These are phyloP conservation scores for Arctia plantaginis DNA, from an alignment of 2,888 invertebrate genomes.

Conservation along the genomic window DNA sequence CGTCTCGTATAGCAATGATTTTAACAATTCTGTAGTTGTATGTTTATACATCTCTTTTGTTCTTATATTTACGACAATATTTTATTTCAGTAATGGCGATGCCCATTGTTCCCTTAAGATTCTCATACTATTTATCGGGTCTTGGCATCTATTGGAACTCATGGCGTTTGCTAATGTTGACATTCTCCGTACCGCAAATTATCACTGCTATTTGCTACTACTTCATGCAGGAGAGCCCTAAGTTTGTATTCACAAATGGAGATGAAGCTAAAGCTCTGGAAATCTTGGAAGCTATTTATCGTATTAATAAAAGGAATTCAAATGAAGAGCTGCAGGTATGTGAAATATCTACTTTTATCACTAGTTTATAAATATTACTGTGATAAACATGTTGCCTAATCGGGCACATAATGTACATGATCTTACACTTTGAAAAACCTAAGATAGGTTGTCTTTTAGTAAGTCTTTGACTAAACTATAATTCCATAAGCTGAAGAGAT, in stretches of 20 bases:
- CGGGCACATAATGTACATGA: no score
- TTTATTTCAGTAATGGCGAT: slow-evolving; percentile 86
- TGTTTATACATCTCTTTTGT: neutral
- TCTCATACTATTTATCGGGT: slow-evolving; percentile 68
- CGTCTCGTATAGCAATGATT: neutral
- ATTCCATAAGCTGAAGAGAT: no score
- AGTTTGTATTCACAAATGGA: slow-evolving; percentile 89
- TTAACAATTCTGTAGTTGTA: neutral
- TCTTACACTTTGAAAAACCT: no score
- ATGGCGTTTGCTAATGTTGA: slow-evolving; percentile 90
- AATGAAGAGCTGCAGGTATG: slow-evolving; percentile 61
- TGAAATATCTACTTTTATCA: neutral
- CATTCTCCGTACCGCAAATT: slow-evolving; percentile 88
- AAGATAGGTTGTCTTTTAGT: no score
- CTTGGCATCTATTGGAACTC: slow-evolving; percentile 87
- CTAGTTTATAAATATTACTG: no score
- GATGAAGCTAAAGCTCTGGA: slow-evolving; percentile 83
- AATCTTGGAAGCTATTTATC: slow-evolving; percentile 68
- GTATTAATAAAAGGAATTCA: slow-evolving; percentile 60
- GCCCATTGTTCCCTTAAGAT: slow-evolving; percentile 86
- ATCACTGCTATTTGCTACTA: slow-evolving; percentile 85
- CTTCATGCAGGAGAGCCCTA: slow-evolving; percentile 91
- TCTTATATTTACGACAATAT: neutral
- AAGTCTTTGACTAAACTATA: no score
- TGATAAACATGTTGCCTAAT: no score